Evolutionary conservation across 2,888 invertebrate species (phyloP).

Genomic region (Nomada ruficornis): DNA sequence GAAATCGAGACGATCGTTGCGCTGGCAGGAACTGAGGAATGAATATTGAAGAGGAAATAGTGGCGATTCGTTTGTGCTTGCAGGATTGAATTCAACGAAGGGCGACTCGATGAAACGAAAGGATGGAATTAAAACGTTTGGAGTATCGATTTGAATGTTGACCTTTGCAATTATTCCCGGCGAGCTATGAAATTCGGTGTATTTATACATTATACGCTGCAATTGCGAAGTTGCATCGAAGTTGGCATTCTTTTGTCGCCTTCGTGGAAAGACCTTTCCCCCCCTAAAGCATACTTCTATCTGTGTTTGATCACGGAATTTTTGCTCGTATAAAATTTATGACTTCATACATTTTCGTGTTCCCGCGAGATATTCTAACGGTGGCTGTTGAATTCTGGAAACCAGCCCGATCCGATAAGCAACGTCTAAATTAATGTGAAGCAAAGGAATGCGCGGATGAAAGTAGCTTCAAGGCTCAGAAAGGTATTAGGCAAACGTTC

Average conservation of each 20-base stretch:
- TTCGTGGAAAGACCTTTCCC: too few relatives aligned
- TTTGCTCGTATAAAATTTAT: not conserved
- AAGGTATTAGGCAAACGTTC: conserved; percentile 21
- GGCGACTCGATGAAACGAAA: too few relatives aligned
- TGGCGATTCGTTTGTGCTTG: conserved; percentile 7
- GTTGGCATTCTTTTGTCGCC: too few relatives aligned
- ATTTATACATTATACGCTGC: too few relatives aligned
- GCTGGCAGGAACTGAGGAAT: conserved; percentile 1
- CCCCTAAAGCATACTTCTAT: not conserved
- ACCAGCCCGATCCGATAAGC: not conserved
- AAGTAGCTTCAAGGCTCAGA: conserved; percentile 7
- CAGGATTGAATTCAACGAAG: not conserved
- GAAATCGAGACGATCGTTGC: conserved; percentile 2
- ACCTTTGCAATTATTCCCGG: too few relatives aligned
- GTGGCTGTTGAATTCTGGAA: not conserved
- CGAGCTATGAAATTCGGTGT: too few relatives aligned
- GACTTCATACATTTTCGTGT: not conserved
- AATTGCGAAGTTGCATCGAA: too few relatives aligned
- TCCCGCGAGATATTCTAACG: too few relatives aligned
- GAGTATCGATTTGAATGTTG: too few relatives aligned
- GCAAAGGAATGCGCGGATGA: conserved; percentile 2
- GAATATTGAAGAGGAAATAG: not conserved
- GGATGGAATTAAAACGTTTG: too few relatives aligned
- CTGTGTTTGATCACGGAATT: not conserved
- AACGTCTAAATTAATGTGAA: not conserved